Evolutionary conservation across 2,888 invertebrate genomes (phyloP), one percentile per base, ranked within the genome.

Genomic region (Andrena dorsata): DNA sequence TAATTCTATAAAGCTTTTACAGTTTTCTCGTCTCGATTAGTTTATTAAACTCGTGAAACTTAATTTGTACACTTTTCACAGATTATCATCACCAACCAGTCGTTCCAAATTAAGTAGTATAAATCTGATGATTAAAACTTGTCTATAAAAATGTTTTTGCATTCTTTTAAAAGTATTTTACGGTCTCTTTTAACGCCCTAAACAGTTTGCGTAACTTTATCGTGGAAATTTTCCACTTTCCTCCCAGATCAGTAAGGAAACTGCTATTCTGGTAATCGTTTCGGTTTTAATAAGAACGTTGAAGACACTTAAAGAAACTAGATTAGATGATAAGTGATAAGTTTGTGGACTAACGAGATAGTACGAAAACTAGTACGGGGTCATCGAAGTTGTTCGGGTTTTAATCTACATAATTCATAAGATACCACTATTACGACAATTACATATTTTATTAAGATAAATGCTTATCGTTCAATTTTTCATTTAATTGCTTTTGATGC

Each of bases 141-240:
- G 10, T 23, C 26, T 26, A 23, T 56, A 23, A 10, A 6, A 56
- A 23, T 8, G 23, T 56, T 56, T 2, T 51, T 1, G 2, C 4
- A 56, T 23, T 23, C 20, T 26, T 4, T 56, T 56, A 56, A 51
- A 20, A 0, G 4, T 20, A 20, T 20, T 51, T 8, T 51, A 8
- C 32, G 0, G 4, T 20, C 8, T 16, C 2, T 28, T 65, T 65
- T 16, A n/a, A n/a, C 2, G 30, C 49, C 28, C 16, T 20, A 4
- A 16, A 16, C 16, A 20, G 13, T 4, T 30, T 78, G 23, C 41
- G 35, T 30, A 66, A 66, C 6, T 1, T 26, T 13, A 13, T n/a
- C 60, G 16, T 65, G 41, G 51, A 60, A 53, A 61, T 10, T 56
- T 69, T 26, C 23, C 56, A 41, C 56, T 70, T 35, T 58, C 41